Evolutionary conservation across 1,140 invertebrate genomes (phyloP).

Genomic region (Papilio glaucus): DNA sequence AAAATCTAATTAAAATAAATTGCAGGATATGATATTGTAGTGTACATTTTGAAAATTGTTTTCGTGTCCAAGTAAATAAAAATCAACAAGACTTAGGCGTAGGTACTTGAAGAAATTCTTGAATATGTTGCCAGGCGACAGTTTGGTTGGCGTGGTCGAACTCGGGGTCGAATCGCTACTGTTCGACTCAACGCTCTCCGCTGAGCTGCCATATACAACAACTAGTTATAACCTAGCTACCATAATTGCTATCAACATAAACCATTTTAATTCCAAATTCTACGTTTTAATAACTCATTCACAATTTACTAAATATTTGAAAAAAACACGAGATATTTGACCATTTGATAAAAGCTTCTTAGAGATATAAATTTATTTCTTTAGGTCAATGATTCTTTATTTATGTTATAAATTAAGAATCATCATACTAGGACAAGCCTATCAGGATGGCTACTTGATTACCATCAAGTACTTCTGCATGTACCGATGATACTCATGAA

Average conservation of each 20-base stretch:
- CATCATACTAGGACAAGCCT: no score
- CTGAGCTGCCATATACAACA: conserved; percentile 57
- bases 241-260: no score
- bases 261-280: not conserved
- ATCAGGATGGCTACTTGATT: no score
- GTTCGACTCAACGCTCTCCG: conserved; percentile 79
- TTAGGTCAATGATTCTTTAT: no score
- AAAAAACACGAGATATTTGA: no score
- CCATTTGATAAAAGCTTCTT: no score
- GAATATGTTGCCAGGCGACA: conserved; percentile 94
- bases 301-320: not conserved
- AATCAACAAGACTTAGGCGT: conserved; percentile 66
- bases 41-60: conserved; percentile 32
- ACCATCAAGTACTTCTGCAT: no score
- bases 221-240: conserved; percentile 31
- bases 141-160: conserved; percentile 86
- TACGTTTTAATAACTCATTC: not conserved
- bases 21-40: not conserved
- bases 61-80: conserved; percentile 52
- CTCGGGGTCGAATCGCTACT: conserved; percentile 79
- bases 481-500: not conserved
- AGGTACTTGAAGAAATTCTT: conserved; percentile 97
- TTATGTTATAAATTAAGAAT: no score
- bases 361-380: no score
- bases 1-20: not conserved